These are phyloP conservation scores for Clunio marinus DNA, from an alignment of 2,888 invertebrate genomes.

Conservation along the genomic window DNA sequence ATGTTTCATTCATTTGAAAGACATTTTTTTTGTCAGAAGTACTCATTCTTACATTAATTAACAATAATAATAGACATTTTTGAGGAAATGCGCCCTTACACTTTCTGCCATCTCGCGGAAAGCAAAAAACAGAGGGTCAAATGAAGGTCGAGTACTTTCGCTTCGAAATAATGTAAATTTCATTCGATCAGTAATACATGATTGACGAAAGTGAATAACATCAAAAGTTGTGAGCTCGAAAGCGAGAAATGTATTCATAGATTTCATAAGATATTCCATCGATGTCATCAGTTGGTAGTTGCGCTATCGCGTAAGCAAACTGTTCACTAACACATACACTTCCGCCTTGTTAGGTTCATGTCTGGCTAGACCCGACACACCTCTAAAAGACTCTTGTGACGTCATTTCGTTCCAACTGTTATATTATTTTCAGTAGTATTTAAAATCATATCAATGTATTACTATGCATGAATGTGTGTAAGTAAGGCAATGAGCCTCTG, in stretches of 20 bases:
- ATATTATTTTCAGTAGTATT: too few relatives aligned
- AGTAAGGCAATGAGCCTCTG: too few relatives aligned
- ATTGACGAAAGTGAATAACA: background rate
- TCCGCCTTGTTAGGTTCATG: background rate
- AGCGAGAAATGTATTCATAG: background rate
- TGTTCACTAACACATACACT: background rate
- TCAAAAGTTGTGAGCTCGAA: background rate
- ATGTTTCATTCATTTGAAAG: too few relatives aligned
- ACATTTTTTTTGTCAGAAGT: too few relatives aligned
- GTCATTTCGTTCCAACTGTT: background rate
- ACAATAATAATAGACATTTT: background rate
- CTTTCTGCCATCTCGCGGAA: conserved; percentile 21
- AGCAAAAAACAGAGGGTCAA: background rate
- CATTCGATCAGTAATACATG: background rate
- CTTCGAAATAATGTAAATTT: background rate
- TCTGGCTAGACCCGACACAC: background rate
- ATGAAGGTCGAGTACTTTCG: conserved; percentile 18
- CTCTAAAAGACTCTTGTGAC: background rate
- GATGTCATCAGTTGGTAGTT: conserved; percentile 10
- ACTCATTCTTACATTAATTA: too few relatives aligned
- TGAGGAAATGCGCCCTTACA: background rate
- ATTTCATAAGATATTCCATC: background rate
- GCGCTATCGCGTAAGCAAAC: background rate
- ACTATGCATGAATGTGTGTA: too few relatives aligned
- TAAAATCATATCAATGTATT: too few relatives aligned